Evolutionary conservation across 2,888 invertebrate species (phyloP), one percentile per base, ranked within the genome.

Genomic region (Mythimna albipuncta): DNA sequence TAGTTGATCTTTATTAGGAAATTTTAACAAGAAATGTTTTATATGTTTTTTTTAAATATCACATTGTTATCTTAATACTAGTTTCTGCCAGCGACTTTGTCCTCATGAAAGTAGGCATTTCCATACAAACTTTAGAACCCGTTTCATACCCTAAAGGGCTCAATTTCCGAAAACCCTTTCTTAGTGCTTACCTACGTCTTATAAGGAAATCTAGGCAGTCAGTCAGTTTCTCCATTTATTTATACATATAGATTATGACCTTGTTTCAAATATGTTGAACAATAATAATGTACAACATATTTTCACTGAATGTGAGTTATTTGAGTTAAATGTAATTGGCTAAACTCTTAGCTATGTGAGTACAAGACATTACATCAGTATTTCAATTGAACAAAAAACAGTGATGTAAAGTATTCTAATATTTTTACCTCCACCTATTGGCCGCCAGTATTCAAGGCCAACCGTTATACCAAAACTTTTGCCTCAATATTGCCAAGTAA

Each of bases 371-470:
- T 82, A 84, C 84, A 81, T 82, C 78, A 82, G 59, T 63, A 59
- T 64, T 52, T 38, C 32, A 67, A 64, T 62, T 52, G 50, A 69
- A 73, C 66, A 84, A 85, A 86, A 78, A 86, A 71, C 21, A 52
- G 62, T 72, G 62, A 77, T 83, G 71, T 77, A 75, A 72, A 75
- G 68, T 81, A 69, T 63, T 77, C 57, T 62, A 71, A 54, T 62
- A 69, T 55, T 57, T 65, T 62, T 70, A 70, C 69, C 76, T 75
- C 63, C n/a, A 69, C 41, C 58, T 66, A 68, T 69, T 69, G 65
- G 70, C 64, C 63, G 72, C 47, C 61, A 62, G 59, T 72, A 74
- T 68, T 79, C 85, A 85, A 85, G 85, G 87, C 41, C 83, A 83
- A 68, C 54, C 41, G 73, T 71, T 66, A 58, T 62, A 64, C 64